Percentiles rank a stretch among this genome's conserved stretches.
phyloP scores from a whole-genome alignment of 2,888 invertebrate species.

The Lagria hirta region DNA sequence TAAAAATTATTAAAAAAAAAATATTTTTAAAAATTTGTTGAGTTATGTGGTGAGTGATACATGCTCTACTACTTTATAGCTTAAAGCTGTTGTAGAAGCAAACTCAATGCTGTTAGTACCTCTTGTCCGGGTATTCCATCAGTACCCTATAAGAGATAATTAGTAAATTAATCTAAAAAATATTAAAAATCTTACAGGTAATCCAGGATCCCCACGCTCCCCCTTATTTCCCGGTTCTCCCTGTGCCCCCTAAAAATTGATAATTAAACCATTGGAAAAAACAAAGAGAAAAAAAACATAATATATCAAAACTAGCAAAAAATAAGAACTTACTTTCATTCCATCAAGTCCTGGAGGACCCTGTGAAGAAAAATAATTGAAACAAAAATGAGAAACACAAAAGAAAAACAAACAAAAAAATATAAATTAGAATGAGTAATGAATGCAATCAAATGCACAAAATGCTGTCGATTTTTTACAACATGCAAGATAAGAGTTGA shows the following conservation, averaged over 20 bases:
- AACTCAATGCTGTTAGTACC: conserved; percentile 57
- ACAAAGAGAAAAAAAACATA: no score
- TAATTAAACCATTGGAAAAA: no score
- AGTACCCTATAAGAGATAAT: conserved; percentile 72
- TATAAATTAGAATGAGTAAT: conserved; percentile 9
- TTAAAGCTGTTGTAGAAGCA: conserved; percentile 15
- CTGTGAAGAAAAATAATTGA: conserved; percentile 65
- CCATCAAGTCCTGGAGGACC: conserved; percentile 93
- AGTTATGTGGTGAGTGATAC: conserved; percentile 10
- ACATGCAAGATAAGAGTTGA: conserved; percentile 19
- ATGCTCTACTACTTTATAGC: conserved; percentile 25
- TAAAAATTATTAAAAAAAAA: conserved; percentile 8
- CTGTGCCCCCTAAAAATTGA: conserved; percentile 73
- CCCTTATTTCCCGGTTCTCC: conserved; percentile 91
- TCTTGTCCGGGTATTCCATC: conserved; percentile 92
- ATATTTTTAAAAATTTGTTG: conserved; percentile 8
- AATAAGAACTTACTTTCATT: conserved; percentile 78
- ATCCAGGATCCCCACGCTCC: conserved; percentile 89
- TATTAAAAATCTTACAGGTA: conserved; percentile 83
- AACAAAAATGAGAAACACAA: conserved; percentile 38
- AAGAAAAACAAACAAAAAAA: conserved; percentile 24
- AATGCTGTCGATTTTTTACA: conserved; percentile 17
- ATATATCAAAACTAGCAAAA: no score
- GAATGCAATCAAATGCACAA: conserved; percentile 22
- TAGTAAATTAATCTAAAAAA: conserved; percentile 1